Evolutionary conservation across 2,888 invertebrate genomes (phyloP).

Genomic region (Buathra laborator): DNA sequence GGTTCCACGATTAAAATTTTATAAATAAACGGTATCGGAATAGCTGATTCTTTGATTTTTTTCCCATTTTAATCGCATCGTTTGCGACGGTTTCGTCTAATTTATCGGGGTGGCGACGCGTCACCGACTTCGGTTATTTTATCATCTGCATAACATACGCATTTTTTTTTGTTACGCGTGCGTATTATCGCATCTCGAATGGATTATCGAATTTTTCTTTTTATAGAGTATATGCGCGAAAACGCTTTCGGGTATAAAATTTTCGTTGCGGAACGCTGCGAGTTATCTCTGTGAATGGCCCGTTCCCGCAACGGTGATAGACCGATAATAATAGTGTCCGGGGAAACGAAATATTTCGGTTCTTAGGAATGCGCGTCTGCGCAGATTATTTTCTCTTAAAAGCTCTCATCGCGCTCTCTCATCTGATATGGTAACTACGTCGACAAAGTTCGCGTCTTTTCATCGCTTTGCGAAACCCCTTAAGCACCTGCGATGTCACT

Average conservation of each 20-base stretch:
- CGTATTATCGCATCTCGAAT: conserved; percentile 9
- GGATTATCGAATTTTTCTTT: conserved; percentile 12
- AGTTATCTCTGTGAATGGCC: conserved; percentile 27
- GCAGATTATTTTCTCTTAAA: conserved; percentile 16
- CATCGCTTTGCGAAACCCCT: background rate
- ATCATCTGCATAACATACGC: background rate
- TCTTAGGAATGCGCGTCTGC: conserved; percentile 37
- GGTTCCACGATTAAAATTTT: background rate
- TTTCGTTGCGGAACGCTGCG: background rate
- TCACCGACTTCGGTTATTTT: background rate
- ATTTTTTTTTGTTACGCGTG: conserved; percentile 12
- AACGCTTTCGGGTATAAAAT: background rate
- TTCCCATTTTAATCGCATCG: background rate
- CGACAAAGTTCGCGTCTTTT: background rate
- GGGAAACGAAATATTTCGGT: conserved; percentile 49
- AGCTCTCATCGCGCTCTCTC: background rate
- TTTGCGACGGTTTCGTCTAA: background rate
- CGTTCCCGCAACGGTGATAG: conserved; percentile 34
- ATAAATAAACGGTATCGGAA: background rate
- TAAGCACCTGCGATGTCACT: background rate
- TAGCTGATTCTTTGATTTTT: background rate
- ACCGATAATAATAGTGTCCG: conserved; percentile 61
- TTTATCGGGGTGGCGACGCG: background rate
- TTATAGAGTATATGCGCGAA: conserved; percentile 5
- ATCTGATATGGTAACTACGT: too few relatives aligned